phyloP scores from a whole-genome alignment of 2,113 vertebrate species.

The Siniperca chuatsi region DNA sequence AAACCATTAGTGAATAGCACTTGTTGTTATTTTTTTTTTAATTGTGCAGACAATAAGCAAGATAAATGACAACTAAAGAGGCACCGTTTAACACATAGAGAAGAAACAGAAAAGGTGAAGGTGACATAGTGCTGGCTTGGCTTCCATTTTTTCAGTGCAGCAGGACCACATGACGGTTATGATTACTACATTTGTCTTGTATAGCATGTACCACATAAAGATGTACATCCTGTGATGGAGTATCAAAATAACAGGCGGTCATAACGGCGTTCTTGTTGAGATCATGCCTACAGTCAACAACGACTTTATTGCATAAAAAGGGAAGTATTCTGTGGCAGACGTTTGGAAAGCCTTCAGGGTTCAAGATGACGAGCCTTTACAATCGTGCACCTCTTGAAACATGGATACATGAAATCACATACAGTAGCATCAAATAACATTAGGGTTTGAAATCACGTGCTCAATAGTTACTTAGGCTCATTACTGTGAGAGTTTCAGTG shows the following conservation, averaged over 20 bases:
- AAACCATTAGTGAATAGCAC: neutral
- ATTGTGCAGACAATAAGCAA: neutral
- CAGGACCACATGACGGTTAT: slow-evolving; percentile 21
- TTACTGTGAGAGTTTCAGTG: slow-evolving; percentile 9
- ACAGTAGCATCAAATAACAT: slow-evolving; percentile 8
- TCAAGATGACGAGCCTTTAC: slow-evolving; percentile 6
- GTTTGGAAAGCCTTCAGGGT: slow-evolving; percentile 18
- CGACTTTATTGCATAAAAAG: slow-evolving; percentile 12
- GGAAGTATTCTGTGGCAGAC: neutral
- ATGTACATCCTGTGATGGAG: slow-evolving; percentile 20
- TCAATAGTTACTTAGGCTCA: slow-evolving; percentile 2
- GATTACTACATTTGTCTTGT: slow-evolving; percentile 25
- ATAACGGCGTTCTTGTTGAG: slow-evolving; percentile 36
- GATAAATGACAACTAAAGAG: neutral
- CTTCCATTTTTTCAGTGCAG: neutral
- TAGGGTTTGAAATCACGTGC: slow-evolving; percentile 6
- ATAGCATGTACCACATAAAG: neutral
- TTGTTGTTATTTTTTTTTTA: neutral
- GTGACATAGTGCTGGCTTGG: neutral
- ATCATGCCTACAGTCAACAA: neutral
- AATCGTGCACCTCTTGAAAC: slow-evolving; percentile 18
- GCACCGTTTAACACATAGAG: neutral
- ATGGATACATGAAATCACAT: slow-evolving; percentile 18
- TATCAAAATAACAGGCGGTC: slow-evolving; percentile 5
- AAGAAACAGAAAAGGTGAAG: neutral